Conservation (phyloP, 2,797 vertebrate species). For the Protosalanx chinensis region DNA sequence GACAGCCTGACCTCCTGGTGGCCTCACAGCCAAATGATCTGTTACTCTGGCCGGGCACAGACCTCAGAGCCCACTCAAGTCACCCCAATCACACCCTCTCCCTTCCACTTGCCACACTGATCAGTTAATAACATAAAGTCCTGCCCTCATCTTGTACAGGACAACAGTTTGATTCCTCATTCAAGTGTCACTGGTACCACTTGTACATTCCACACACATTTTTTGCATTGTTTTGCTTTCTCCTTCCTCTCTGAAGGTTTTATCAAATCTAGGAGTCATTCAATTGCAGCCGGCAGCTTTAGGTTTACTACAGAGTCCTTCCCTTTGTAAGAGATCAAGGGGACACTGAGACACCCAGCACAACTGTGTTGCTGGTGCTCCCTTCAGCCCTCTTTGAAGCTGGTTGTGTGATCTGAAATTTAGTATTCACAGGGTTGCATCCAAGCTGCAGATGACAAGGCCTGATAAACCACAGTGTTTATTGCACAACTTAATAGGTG, state of each 20-base stretch:
- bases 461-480: constrained; percentile 57
- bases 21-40: constrained; percentile 53
- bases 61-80: constrained; percentile 39
- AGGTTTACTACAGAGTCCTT: constrained; percentile 12
- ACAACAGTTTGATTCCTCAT: constrained; percentile 23
- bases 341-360: constrained; percentile 20
- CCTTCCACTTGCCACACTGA: constrained; percentile 28
- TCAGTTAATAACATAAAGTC: not conserved
- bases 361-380: constrained; percentile 12
- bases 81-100: constrained; percentile 9
- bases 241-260: constrained; percentile 10
- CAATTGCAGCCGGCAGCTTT: constrained; percentile 37
- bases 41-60: constrained; percentile 46
- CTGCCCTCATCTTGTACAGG: constrained; percentile 21
- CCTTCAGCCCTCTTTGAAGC: constrained; percentile 31
- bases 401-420: constrained; percentile 39
- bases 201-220: constrained; percentile 17
- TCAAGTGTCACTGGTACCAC: constrained; percentile 24
- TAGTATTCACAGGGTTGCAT: constrained; percentile 38
- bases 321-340: constrained; percentile 29
- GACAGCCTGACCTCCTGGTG: constrained; percentile 60
- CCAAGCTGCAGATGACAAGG: constrained; percentile 44
- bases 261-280: constrained; percentile 21
- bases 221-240: constrained; percentile 14
- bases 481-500: constrained; percentile 49